phyloP scores from a whole-genome alignment of 2,113 vertebrate species.

The Toxotes chatareus region DNA sequence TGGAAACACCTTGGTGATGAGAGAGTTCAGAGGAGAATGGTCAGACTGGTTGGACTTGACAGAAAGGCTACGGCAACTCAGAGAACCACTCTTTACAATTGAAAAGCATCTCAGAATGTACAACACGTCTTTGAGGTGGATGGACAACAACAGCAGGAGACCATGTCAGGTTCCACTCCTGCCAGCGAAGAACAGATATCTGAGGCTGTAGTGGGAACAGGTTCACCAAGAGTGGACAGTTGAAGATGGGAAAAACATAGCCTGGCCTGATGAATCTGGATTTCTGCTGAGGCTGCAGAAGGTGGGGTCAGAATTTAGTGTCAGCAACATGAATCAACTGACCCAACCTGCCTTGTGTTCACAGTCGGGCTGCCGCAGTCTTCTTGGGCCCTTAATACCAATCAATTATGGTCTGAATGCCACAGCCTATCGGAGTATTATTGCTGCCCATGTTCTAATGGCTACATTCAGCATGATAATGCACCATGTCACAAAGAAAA shows the following conservation, averaged over 20 bases:
- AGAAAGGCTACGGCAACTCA: background rate
- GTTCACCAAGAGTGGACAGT: background rate
- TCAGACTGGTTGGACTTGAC: background rate
- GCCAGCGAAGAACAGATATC: background rate
- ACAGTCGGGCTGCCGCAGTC: too few species aligned
- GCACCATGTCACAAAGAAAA: too few species aligned
- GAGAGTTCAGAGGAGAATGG: slow-evolving; percentile 2
- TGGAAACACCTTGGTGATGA: background rate
- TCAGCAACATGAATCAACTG: background rate
- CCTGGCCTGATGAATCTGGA: background rate
- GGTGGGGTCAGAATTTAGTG: background rate
- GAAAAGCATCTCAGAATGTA: background rate
- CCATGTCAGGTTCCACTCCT: too few species aligned
- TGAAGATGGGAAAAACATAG: background rate
- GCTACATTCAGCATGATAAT: too few species aligned
- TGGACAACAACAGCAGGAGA: background rate
- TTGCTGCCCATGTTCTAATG: too few species aligned
- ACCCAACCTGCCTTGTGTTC: too few species aligned
- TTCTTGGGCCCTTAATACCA: too few species aligned
- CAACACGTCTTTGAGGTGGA: background rate
- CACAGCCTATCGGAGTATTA: too few species aligned
- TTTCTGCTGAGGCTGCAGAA: background rate
- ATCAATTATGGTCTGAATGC: too few species aligned
- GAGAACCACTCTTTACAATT: background rate
- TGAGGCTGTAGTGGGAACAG: background rate